phyloP scores from a whole-genome alignment of 92 coral and sea anemone species.

The Galaxea fascicularis region DNA sequence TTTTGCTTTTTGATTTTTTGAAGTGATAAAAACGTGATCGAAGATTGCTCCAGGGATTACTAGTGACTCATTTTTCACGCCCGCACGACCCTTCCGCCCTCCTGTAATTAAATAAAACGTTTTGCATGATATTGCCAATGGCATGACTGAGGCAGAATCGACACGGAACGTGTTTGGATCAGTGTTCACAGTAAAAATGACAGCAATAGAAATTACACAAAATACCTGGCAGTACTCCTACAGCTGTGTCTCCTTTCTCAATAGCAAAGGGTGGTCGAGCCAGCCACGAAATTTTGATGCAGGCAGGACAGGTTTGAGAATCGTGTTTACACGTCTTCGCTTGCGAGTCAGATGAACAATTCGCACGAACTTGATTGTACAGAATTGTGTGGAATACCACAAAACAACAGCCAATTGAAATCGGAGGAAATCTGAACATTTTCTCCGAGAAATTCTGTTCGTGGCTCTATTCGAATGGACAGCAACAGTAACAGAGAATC shows the following conservation, averaged over 20 bases:
- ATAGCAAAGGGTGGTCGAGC: constrained; percentile 71
- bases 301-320: constrained; percentile 55
- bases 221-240: constrained; percentile 83
- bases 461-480: background rate
- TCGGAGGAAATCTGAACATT: background rate
- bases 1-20: too few relatives aligned
- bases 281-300: constrained; percentile 71
- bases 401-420: background rate
- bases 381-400: background rate
- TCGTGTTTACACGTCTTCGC: background rate
- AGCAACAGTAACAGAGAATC: background rate
- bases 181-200: too few relatives aligned
- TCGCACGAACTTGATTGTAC: background rate
- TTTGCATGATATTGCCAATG: too few relatives aligned
- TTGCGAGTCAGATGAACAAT: background rate
- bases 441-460: background rate
- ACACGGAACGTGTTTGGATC: too few relatives aligned
- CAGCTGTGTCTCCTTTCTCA: constrained; percentile 25
- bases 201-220: background rate
- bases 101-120: too few relatives aligned
- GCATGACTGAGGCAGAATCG: too few relatives aligned
- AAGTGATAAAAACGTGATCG: too few relatives aligned
- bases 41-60: too few relatives aligned
- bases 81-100: too few relatives aligned
- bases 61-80: too few relatives aligned